A percentile compares a stretch with the other conserved stretches of the same genome.
These are phyloP conservation scores for Chrysotoxum bicinctum DNA, from an alignment of 2,888 invertebrate species.

Conservation along the genomic window DNA sequence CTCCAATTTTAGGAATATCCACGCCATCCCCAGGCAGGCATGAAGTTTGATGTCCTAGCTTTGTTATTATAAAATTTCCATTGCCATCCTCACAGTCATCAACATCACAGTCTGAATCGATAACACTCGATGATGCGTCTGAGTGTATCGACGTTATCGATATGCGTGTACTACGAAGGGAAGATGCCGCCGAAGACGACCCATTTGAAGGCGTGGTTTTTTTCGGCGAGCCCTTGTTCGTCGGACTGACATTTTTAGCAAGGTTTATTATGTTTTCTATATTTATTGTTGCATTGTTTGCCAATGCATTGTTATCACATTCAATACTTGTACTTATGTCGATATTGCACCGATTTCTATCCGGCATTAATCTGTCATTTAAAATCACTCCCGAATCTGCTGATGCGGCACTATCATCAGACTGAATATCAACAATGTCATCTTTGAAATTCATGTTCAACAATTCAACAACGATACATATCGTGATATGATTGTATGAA, in stretches of 20 bases:
- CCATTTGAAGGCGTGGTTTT: slow-evolving; percentile 27
- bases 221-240: slow-evolving; percentile 21
- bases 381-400: slow-evolving; percentile 79
- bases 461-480: neutral
- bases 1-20: slow-evolving; percentile 76
- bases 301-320: slow-evolving; percentile 41
- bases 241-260: slow-evolving; percentile 58
- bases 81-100: slow-evolving; percentile 76
- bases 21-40: slow-evolving; percentile 75
- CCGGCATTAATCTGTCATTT: slow-evolving; percentile 75
- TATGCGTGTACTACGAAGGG: slow-evolving; percentile 79
- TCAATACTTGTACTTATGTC: slow-evolving; percentile 59
- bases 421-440: slow-evolving; percentile 63
- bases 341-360: slow-evolving; percentile 49
- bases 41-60: slow-evolving; percentile 78
- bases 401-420: slow-evolving; percentile 77
- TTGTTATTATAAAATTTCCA: slow-evolving; percentile 78
- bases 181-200: slow-evolving; percentile 76
- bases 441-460: slow-evolving; percentile 65
- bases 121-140: slow-evolving; percentile 79
- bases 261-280: slow-evolving; percentile 70
- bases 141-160: slow-evolving; percentile 80
- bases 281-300: slow-evolving; percentile 50
- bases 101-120: slow-evolving; percentile 79
- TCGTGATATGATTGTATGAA: neutral